These are phyloP conservation scores for Eucera pruinosa DNA, from an alignment of 2,888 invertebrate species.

Conservation along the genomic window DNA sequence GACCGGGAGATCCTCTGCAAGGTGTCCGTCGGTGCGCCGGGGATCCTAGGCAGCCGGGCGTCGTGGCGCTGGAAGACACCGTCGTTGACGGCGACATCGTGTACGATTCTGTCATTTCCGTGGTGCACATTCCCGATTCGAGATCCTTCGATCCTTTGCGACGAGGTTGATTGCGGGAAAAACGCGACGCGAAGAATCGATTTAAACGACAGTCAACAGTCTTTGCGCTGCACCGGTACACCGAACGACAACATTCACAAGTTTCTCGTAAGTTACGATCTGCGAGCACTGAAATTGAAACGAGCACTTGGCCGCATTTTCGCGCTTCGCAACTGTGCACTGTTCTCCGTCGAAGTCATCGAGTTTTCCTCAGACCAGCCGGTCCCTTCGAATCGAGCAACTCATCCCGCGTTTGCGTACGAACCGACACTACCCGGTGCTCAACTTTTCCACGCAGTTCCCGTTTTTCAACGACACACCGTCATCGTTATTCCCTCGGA, in stretches of 20 bases:
- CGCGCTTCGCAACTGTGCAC: constrained; percentile 9
- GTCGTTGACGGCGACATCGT: constrained; percentile 82
- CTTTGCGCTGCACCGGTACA: not conserved
- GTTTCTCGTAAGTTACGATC: not conserved
- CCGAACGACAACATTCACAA: not conserved
- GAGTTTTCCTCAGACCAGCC: not conserved
- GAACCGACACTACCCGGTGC: not conserved
- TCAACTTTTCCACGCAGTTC: constrained; percentile 21
- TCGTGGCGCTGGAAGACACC: constrained; percentile 78
- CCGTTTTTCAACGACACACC: constrained; percentile 39
- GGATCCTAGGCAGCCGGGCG: constrained; percentile 76
- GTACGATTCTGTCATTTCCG: constrained; percentile 83
- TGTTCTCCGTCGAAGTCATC: constrained; percentile 2
- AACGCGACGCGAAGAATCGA: not conserved
- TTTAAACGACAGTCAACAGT: not conserved
- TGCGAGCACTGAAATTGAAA: not conserved
- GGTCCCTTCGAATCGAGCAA: constrained; percentile 10
- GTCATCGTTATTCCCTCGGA: constrained; percentile 37
- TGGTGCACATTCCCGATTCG: constrained; percentile 79
- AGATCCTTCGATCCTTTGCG: not conserved
- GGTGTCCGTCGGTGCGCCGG: constrained; percentile 85
- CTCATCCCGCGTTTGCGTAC: constrained; percentile 13
- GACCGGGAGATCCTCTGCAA: constrained; percentile 72
- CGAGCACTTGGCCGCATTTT: not conserved
- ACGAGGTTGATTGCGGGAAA: not conserved